phyloP scores from a whole-genome alignment of 2,113 vertebrate genomes.

The Clupea harengus region DNA sequence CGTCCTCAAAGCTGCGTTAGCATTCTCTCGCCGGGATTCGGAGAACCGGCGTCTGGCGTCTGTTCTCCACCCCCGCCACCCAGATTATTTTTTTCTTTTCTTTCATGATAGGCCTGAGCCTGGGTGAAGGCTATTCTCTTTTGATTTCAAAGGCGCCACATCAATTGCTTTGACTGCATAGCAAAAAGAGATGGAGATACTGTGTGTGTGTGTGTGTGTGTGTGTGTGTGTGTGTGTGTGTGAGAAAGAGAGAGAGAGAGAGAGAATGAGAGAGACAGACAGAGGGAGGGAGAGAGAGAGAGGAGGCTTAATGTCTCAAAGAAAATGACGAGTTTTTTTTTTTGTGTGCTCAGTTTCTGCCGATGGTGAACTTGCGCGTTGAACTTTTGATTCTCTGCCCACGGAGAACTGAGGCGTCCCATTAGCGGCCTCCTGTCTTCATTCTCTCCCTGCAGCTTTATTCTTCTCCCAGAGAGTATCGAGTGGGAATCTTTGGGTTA shows the following conservation, averaged over 20 bases:
- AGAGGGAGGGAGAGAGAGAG: neutral
- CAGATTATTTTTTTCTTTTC: neutral
- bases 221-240: neutral
- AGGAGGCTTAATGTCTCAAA: neutral
- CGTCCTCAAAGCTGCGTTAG: neutral
- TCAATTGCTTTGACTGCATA: constrained; percentile 13
- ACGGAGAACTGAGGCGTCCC: neutral
- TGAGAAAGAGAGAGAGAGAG: neutral
- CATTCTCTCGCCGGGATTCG: neutral
- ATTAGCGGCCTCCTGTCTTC: neutral
- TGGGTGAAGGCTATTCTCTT: neutral
- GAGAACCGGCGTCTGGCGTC: neutral
- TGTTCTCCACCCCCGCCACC: neutral
- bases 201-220: neutral
- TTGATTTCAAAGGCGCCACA: constrained; percentile 16
- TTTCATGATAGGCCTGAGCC: neutral
- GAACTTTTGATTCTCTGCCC: neutral
- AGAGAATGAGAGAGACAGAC: neutral
- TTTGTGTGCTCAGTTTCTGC: neutral
- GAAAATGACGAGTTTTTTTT: neutral
- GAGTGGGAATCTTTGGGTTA: neutral
- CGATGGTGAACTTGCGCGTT: neutral
- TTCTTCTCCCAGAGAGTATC: neutral
- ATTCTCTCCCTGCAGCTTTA: neutral
- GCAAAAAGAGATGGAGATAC: constrained; percentile 3